Evolutionary conservation across 2,888 invertebrate genomes (phyloP), one percentile per base, ranked within the genome.

Genomic region (Polydrusus cervinus): DNA sequence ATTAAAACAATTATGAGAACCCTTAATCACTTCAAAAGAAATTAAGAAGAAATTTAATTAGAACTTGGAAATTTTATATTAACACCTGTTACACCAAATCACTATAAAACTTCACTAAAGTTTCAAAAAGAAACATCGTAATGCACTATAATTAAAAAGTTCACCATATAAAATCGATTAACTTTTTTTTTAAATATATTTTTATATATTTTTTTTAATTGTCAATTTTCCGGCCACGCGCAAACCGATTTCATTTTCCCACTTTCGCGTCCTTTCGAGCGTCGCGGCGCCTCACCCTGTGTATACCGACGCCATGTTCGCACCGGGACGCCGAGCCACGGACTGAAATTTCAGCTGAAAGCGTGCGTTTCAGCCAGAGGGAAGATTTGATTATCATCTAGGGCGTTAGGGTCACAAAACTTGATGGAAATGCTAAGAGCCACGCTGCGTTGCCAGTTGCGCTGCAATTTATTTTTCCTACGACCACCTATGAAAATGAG

Each of bases 331-430:
- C 67, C 75, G 68, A 62, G 68, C 75, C 68, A 30, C 49, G 47
- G 60, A 75, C 75, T 75, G 75, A 75, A 71, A 64, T 68, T 75
- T 45, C 75, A 71, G 75, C 71, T 71, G 64, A 45, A 66, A 75
- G 61, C 61, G 71, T 71, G 67, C 67, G 62, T 71, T 75, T 69
- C 64, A 61, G 67, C 67, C 30, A 30, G 30, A 66, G 67, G 62
- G 68, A 47, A 55, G 64, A 34, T 34, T 34, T 10, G 3, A 8
- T 34, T 34, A 34, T 34, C 34, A 8, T 34, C 34, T 34, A 34
- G 34, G 34, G 34, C 34, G 10, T 8, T 3, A 34, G 10, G 9
- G 34, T 10, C 3, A 34, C 6, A 34, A 34, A 34, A 6, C 7
- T 34, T 34, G 10, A 7, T 34, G 34, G 1, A n/a, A 1, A 7